phyloP scores from a whole-genome alignment of 1,140 invertebrate genomes.

The Sinella curviseta region DNA sequence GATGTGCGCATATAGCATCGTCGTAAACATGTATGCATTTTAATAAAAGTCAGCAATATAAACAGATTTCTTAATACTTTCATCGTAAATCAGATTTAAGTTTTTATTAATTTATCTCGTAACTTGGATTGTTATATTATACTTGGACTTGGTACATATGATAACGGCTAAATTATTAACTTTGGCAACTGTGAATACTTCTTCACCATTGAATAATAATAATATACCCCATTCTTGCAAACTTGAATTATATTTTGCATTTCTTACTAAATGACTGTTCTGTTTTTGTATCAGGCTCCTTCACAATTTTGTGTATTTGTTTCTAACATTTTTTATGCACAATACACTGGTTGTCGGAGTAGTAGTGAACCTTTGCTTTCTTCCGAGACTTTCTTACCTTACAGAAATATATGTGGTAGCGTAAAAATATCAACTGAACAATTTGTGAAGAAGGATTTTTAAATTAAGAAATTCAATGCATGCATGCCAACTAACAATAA shows the following conservation, averaged over 20 bases:
- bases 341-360: too few relatives aligned
- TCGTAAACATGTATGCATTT: neutral
- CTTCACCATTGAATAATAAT: neutral
- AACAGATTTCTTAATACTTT: neutral
- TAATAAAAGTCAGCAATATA: neutral
- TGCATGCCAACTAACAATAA: too few relatives aligned
- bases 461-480: too few relatives aligned
- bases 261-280: neutral
- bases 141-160: conserved; percentile 22
- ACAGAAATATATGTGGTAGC: too few relatives aligned
- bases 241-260: conserved; percentile 1
- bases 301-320: neutral
- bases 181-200: conserved; percentile 25
- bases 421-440: too few relatives aligned
- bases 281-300: neutral
- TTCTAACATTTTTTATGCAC: neutral
- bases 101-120: conserved; percentile 6
- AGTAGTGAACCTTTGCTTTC: too few relatives aligned
- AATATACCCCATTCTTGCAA: neutral
- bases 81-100: conserved; percentile 2
- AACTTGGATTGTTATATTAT: conserved; percentile 15
- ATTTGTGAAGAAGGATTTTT: too few relatives aligned
- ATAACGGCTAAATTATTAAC: conserved; percentile 20
- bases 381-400: too few relatives aligned
- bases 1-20: neutral